Evolutionary conservation across 2,113 vertebrate species (phyloP), one percentile per base, ranked within the genome.

Genomic region (Cinclus mexicanus): DNA sequence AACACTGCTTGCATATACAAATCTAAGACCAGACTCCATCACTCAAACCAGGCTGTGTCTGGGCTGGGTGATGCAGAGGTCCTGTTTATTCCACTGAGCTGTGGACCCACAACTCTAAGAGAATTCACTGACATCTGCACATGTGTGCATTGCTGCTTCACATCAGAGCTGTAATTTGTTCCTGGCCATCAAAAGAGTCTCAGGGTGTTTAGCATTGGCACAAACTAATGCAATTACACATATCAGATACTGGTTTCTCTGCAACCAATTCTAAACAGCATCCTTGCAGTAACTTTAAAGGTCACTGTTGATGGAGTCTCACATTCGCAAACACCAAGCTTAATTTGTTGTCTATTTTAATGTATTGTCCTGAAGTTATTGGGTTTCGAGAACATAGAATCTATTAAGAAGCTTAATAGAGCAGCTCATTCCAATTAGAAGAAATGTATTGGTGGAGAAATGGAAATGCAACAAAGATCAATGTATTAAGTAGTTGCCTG

Each of bases 321-420:
- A 6, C 61, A 87, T 65, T 94, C 0, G 0, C 64, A 87, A 97
- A 87, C 90, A 90, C 72, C 60, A 60, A 29, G 61, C 61, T 90
- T 95, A 90, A 95, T 95, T 94, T 94, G 72, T 95, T 96, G 90
- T 90, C 95, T 96, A 49, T 90, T 94, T 94, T 90, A 93, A 94
- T 76, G 76, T 87, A 95, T 95, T 96, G 88, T 93, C 76, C 92
- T 84, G 72, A 82, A 94, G 86, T 96, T 94, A 92, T 0, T 79
- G 60, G 53, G 86, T 93, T 96, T 96, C 76, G 92, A 95, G 89
- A 96, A 82, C 72, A 68, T 12, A 57, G 86, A 96, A 53, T 95
- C 95, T 92, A 96, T 97, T 97, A 96, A 89, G 83, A 89, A 91
- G 72, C 80, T 94, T 96, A 97, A 96, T 91, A 95, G 94, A 94